Evolutionary conservation across 2,113 vertebrate species (phyloP), one percentile per base, ranked within the genome.

Genomic region (Nothobranchius furzeri): DNA sequence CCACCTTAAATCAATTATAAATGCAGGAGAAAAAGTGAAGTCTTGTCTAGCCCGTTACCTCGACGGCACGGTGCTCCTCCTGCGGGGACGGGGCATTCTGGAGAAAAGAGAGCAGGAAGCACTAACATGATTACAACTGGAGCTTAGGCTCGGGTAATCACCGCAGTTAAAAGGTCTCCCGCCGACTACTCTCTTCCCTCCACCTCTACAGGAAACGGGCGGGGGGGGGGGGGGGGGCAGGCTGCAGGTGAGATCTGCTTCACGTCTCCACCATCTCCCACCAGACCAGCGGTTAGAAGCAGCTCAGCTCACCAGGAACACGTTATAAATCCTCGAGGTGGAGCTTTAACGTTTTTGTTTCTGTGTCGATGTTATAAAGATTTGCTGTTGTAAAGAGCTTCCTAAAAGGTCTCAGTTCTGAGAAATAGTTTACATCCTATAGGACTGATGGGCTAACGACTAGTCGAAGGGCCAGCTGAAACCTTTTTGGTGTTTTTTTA

Each of bases 121-220:
- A 48, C 69, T 81, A 80, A 82, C 75, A 51, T 88, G 73, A 86
- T 85, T 88, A 75, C 78, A 78, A 46, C 82, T 75, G 75, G 7
- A 72, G 77, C 82, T 70, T 30, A 1, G 63, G 63, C 69, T 82
- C 67, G 68, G 84, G 84, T 86, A 88, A 89, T 87, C 82, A 87
- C 76, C 9, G 58, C 68, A 81, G 84, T 85, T 82, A 79, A 86
- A 85, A 78, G 89, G 83, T 87, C 78, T 85, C 80, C 81, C 79
- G 85, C 78, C 72, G 35, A 68, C 82, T 49, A 51, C 73, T 79
- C 75, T 57, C 80, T 77, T 56, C 65, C 58, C 65, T 77, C 70
- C 67, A 79, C 70, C 82, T 79, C 70, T 58, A 56, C 42, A 4
- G 56, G 37, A 12, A 75, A 75, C 61, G 35, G 37, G 17, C 43